Percentiles rank a stretch among this genome's conserved stretches.
Conservation (phyloP, 2,797 vertebrate species). For the Gymnocypris eckloni region DNA sequence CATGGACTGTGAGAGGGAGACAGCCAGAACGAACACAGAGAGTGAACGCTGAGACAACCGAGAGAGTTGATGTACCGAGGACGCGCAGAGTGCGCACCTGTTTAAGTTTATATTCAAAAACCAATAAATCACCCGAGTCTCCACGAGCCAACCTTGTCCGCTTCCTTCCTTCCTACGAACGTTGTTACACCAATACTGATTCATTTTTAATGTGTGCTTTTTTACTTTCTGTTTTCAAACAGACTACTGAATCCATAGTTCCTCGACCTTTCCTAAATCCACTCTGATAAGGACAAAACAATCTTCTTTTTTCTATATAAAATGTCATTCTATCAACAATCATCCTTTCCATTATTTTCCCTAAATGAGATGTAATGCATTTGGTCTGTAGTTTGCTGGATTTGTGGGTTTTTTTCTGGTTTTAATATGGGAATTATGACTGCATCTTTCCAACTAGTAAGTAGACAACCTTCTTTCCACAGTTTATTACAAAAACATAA, state of each 20-base stretch:
- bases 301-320: not conserved
- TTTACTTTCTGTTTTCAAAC: not conserved
- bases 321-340: not conserved
- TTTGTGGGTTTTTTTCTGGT: not conserved
- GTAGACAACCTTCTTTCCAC: not conserved
- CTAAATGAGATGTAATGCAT: not conserved
- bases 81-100: no score
- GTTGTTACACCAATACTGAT: not conserved
- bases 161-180: no score
- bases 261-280: not conserved
- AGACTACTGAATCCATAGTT: not conserved
- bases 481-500: not conserved
- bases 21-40: no score
- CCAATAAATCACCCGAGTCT: no score
- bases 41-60: no score
- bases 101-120: no score
- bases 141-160: no score
- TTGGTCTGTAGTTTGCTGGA: not conserved
- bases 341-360: not conserved
- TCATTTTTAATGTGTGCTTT: not conserved
- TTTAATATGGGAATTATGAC: not conserved
- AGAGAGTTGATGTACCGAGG: no score
- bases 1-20: no score
- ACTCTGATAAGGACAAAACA: not conserved
- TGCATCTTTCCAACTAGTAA: constrained; percentile 13